Percentiles rank a stretch among this genome's conserved stretches.
Evolutionary conservation across 2,888 invertebrate genomes (phyloP).

Genomic region (Drosophila suboccidentalis): DNA sequence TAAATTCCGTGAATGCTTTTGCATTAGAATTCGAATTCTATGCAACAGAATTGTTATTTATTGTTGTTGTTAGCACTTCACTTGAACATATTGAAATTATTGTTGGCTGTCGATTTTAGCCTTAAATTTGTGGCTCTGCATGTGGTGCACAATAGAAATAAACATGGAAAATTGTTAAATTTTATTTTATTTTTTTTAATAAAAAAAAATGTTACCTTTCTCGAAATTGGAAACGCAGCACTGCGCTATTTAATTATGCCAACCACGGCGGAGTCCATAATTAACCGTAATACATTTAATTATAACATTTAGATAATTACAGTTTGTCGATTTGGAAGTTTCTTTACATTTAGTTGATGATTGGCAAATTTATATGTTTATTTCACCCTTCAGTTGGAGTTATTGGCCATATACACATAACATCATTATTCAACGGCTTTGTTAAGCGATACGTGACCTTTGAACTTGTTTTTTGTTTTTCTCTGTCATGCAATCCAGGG

Average conservation of each 20-base stretch:
- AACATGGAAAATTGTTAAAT: conserved; percentile 1
- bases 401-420: background rate
- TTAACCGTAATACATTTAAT: conserved; percentile 60
- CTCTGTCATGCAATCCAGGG: conserved; percentile 33
- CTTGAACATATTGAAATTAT: background rate
- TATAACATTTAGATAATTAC: conserved; percentile 55
- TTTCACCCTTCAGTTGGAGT: background rate
- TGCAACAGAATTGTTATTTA: conserved; percentile 1
- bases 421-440: conserved; percentile 21
- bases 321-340: conserved; percentile 19
- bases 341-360: conserved; percentile 11
- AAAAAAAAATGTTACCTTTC: conserved; percentile 13
- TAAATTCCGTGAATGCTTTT: conserved; percentile 3
- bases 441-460: conserved; percentile 38
- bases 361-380: conserved; percentile 9
- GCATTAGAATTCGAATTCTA: conserved; percentile 4
- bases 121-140: background rate
- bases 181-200: background rate
- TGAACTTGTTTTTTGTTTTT: conserved; percentile 32
- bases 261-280: conserved; percentile 34
- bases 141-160: background rate
- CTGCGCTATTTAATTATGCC: conserved; percentile 51
- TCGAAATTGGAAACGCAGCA: conserved; percentile 40
- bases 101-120: background rate
- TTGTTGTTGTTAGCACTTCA: conserved; percentile 4